A percentile compares a stretch with the other conserved stretches of the same genome.
Evolutionary conservation across 92 coral and sea anemone species (phyloP).

Genomic region (Desmophyllum pertusum): DNA sequence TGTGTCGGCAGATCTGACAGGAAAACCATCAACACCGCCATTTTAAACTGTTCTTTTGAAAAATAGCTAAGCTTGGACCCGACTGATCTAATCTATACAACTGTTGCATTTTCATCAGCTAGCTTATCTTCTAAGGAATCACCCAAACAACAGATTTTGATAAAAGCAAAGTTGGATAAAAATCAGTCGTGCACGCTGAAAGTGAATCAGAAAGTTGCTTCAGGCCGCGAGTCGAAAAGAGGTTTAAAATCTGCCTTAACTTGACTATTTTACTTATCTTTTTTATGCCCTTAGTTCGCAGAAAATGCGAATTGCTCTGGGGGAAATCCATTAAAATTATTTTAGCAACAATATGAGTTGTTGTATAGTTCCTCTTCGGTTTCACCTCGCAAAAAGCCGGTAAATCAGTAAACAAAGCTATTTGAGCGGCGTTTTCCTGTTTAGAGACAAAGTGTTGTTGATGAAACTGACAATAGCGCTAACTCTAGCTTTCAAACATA

Average conservation of each 20-base stretch:
- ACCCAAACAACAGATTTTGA: not conserved
- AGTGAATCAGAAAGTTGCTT: not conserved
- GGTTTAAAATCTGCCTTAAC: not conserved
- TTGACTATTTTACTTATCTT: not conserved
- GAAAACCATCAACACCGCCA: not conserved
- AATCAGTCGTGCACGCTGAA: not conserved
- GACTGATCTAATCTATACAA: not conserved
- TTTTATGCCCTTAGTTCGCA: no score
- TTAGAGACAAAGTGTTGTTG: not conserved
- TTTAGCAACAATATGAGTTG: not conserved
- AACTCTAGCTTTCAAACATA: not conserved
- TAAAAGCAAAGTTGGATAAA: not conserved
- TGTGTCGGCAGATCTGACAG: not conserved
- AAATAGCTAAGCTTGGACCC: not conserved
- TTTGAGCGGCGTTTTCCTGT: not conserved
- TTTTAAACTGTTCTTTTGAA: slow-evolving; percentile 14
- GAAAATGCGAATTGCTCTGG: not conserved
- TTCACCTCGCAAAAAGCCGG: not conserved
- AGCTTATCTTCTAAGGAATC: not conserved
- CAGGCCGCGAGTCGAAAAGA: not conserved
- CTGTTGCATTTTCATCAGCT: no score
- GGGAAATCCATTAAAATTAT: not conserved
- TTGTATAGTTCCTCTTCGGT: not conserved
- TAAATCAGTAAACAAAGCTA: not conserved
- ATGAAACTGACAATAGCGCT: not conserved